Evolutionary conservation across 2,888 invertebrate species (phyloP).

Genomic region (Pseudoips prasinana): DNA sequence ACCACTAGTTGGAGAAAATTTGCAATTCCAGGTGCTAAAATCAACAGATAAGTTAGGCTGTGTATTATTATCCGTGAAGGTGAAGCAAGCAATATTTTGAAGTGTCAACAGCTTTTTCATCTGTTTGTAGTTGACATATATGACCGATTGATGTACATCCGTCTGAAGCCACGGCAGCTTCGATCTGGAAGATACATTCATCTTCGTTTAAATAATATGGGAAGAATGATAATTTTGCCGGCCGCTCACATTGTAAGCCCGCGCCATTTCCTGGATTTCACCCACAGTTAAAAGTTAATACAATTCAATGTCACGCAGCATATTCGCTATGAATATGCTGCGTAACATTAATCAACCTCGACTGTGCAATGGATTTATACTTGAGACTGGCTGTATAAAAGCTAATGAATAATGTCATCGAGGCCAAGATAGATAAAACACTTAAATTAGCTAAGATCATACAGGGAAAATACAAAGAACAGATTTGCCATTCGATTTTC

Average conservation of each 20-base stretch:
- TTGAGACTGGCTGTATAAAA: no score
- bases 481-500: no score
- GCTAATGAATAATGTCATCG: no score
- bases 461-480: no score
- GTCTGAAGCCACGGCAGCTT: conserved; percentile 37
- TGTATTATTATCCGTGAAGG: conserved; percentile 24
- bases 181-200: conserved; percentile 30
- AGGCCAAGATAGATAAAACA: no score
- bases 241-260: conserved; percentile 13
- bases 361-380: no score
- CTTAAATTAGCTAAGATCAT: no score
- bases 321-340: no score
- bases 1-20: conserved; percentile 32
- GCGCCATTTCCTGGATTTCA: conserved; percentile 23
- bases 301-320: no score
- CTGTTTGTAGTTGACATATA: conserved; percentile 39
- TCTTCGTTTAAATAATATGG: conserved; percentile 25
- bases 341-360: no score
- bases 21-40: conserved; percentile 26
- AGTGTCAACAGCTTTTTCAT: conserved; percentile 21
- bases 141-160: conserved; percentile 33
- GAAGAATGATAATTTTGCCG: conserved; percentile 27
- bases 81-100: conserved; percentile 22
- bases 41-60: conserved; percentile 22
- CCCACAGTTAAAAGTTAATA: no score